phyloP scores from a whole-genome alignment of 2,113 vertebrate genomes.

The Nicator chloris region DNA sequence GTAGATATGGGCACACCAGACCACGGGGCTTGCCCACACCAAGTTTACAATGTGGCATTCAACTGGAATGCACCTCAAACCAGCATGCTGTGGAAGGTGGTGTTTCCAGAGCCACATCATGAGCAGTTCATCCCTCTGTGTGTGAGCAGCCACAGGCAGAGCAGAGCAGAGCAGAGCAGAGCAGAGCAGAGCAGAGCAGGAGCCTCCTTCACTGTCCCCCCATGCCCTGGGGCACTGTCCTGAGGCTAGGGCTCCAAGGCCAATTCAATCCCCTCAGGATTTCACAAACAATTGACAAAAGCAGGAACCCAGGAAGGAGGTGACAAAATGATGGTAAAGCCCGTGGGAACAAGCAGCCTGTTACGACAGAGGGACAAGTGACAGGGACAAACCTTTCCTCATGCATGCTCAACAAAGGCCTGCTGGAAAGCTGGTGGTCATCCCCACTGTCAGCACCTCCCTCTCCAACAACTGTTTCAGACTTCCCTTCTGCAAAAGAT shows the following conservation, averaged over 20 bases:
- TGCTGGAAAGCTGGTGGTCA: background rate
- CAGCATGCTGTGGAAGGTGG: rapidly evolving
- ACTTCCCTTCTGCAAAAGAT: background rate
- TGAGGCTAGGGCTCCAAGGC: background rate
- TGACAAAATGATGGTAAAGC: background rate
- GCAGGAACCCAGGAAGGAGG: background rate
- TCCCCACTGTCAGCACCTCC: background rate
- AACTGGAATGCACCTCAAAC: background rate
- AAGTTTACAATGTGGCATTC: background rate
- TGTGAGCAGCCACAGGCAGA: background rate
- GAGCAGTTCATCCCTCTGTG: rapidly evolving
- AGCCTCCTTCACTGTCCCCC: background rate
- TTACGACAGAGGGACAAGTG: background rate
- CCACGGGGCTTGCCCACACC: background rate
- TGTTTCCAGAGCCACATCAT: rapidly evolving
- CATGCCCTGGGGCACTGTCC: background rate
- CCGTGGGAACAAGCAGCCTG: slow-evolving; percentile 1
- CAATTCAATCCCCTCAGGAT: background rate
- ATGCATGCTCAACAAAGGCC: background rate
- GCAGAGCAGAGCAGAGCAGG: background rate
- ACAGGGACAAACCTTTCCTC: background rate
- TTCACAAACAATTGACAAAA: background rate
- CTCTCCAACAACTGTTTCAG: background rate
- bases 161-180: background rate
- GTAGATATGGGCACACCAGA: background rate